Percentiles rank a stretch among this genome's conserved stretches.
Conservation (phyloP, 23 tunicate genomes). For the Clavelina lepadiformis region DNA sequence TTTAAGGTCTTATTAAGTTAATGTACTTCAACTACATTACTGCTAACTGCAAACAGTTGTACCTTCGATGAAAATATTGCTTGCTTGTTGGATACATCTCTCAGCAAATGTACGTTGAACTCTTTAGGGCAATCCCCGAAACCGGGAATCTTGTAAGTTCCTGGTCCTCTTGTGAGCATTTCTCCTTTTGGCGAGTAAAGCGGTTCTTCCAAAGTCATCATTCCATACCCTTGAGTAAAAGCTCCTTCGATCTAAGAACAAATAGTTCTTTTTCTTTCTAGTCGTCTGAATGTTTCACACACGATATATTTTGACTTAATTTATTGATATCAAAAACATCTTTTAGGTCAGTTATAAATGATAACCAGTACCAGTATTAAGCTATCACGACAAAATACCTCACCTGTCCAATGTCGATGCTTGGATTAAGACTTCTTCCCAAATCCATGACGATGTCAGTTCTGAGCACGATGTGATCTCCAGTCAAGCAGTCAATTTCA, state of each 20-base stretch:
- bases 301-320: too few relatives aligned
- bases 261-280: too few relatives aligned
- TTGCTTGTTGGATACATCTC: conserved; percentile 34
- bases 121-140: conserved; percentile 78
- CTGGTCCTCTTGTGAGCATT: conserved; percentile 75
- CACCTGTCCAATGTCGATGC: conserved; percentile 89
- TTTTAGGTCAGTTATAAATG: too few relatives aligned
- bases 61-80: conserved; percentile 78
- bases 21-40: too few relatives aligned
- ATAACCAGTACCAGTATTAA: too few relatives aligned
- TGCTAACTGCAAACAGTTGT: too few relatives aligned
- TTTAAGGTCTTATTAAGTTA: neutral
- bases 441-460: conserved; percentile 90
- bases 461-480: conserved; percentile 59
- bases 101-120: conserved; percentile 76
- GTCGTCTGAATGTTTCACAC: too few relatives aligned
- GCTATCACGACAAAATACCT: too few relatives aligned
- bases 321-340: too few relatives aligned
- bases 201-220: conserved; percentile 78
- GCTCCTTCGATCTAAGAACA: conserved; percentile 76
- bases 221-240: conserved; percentile 81
- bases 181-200: conserved; percentile 54
- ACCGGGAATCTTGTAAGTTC: conserved; percentile 90
- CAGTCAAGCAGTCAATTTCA: conserved; percentile 90
- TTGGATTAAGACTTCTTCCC: conserved; percentile 85